phyloP scores from a whole-genome alignment of 2,113 vertebrate genomes.

The Colistium nudipinnis region DNA sequence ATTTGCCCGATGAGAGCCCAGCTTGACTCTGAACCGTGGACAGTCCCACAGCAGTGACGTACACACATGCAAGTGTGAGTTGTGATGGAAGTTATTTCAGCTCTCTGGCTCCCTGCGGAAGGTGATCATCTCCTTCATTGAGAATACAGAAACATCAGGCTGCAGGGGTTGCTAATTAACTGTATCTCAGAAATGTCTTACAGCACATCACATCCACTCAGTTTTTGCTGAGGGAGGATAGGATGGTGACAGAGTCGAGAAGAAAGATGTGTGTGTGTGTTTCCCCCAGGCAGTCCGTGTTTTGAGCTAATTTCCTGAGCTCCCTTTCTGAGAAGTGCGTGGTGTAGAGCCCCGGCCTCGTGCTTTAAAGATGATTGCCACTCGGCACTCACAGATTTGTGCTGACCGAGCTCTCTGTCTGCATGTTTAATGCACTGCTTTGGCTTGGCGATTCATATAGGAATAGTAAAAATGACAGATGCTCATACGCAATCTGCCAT shows the following conservation, averaged over 20 bases:
- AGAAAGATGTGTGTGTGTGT: not conserved
- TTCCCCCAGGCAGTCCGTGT: slow-evolving; percentile 1
- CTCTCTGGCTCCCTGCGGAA: slow-evolving; percentile 6
- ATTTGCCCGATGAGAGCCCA: not conserved
- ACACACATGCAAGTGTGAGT: slow-evolving; percentile 17
- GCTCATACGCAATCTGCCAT: slow-evolving; percentile 57
- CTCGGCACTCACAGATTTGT: slow-evolving; percentile 41
- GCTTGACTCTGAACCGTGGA: not conserved
- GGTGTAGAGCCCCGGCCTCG: slow-evolving; percentile 19
- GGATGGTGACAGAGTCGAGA: slow-evolving; percentile 3
- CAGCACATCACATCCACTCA: slow-evolving; percentile 9
- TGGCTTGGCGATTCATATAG: slow-evolving; percentile 20
- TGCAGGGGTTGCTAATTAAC: slow-evolving; percentile 34
- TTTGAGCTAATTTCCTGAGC: slow-evolving; percentile 23
- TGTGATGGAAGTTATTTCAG: slow-evolving; percentile 9
- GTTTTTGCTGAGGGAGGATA: not conserved
- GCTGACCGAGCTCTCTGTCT: slow-evolving; percentile 48
- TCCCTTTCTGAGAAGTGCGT: slow-evolving; percentile 9
- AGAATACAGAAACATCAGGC: slow-evolving; percentile 11
- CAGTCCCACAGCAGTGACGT: slow-evolving; percentile 14
- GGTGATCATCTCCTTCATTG: slow-evolving; percentile 17
- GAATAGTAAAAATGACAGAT: slow-evolving; percentile 62
- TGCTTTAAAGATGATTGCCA: slow-evolving; percentile 52
- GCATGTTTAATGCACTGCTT: slow-evolving; percentile 49
- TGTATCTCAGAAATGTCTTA: slow-evolving; percentile 23